phyloP scores from a whole-genome alignment of 2,888 invertebrate species.

The Rhaphigaster nebulosa region DNA sequence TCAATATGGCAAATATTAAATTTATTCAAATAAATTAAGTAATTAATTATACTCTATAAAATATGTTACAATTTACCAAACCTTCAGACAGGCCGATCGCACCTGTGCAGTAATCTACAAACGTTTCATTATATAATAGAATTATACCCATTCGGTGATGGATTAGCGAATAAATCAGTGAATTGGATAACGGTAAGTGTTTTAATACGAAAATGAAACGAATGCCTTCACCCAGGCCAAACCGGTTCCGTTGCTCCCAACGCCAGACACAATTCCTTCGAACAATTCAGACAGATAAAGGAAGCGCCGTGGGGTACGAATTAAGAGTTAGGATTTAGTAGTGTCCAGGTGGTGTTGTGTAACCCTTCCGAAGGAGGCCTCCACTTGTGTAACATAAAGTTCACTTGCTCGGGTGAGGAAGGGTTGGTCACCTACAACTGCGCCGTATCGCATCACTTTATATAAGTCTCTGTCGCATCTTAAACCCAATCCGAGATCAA shows the following conservation, averaged over 20 bases:
- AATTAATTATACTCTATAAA: no score
- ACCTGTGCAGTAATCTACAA: neutral
- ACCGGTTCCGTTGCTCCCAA: neutral
- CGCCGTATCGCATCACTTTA: neutral
- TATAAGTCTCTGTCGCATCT: neutral
- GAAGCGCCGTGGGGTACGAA: neutral
- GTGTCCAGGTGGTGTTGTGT: neutral
- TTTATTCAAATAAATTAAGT: no score
- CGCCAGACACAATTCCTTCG: neutral
- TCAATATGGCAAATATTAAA: no score
- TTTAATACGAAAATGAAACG: neutral
- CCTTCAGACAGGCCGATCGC: neutral
- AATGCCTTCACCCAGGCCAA: neutral
- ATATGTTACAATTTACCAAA: no score
- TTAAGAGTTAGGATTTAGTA: neutral
- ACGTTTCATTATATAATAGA: neutral
- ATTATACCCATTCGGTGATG: neutral
- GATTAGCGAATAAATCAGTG: neutral
- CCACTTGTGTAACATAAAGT: conserved; percentile 32
- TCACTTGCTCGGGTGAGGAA: conserved; percentile 9
- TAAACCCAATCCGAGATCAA: neutral
- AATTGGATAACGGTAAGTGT: neutral
- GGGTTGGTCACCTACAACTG: neutral
- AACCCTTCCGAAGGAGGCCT: neutral
- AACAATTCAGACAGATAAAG: neutral